Base-by-base conservation (phyloP, 2,888 invertebrate species). In the Pollenia labialis region DNA sequence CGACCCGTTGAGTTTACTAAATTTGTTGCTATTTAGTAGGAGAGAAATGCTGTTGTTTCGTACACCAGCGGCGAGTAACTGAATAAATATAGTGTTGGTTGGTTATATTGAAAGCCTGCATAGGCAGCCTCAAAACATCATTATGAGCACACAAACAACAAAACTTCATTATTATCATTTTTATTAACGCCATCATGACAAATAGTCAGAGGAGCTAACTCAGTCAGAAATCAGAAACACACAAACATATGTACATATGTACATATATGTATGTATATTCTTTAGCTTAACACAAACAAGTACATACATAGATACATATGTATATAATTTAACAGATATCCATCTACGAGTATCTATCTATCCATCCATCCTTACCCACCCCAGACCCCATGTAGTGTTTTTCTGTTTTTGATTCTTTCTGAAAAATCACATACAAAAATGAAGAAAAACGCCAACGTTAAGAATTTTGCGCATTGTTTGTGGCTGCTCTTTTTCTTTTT, bases 61-160 rank as follows among this genome's bases (percentile, higher is more conserved):
- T 89, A 88, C 89, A 90, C 90, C 89, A 90, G 89, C 90, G 90
- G 88, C 90, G 90, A 90, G 90, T 89, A 90, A 90, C 90, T 90
- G 89, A 89, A 87, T 87, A 44, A 56, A 18, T 60, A 16, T 64
- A 79, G 32, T 83, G 77, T 48, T 68, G 60, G 64, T 84, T 75
- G 58, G 77, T 75, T 81, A 77, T 72, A 75, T 85, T 76, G 85
- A 88, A 88, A 88, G 87, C 85, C 68, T 77, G 74, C 48, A 85
- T 71, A 69, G 58, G 48, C 76, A 80, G 52, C 18, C 66, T 68
- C 48, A 42, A 50, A 69, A 77, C 81, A 14, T 84, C 71, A 72
- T 81, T 23, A 87, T 84, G 71, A 87, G 50, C 46, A 76, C 71
- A 56, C 46, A 76, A 75, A 56, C 46, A 77, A 44, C 23, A 60